These are phyloP conservation scores for Neodiprion virginianus DNA, from an alignment of 1,140 invertebrate genomes.

Conservation along the genomic window DNA sequence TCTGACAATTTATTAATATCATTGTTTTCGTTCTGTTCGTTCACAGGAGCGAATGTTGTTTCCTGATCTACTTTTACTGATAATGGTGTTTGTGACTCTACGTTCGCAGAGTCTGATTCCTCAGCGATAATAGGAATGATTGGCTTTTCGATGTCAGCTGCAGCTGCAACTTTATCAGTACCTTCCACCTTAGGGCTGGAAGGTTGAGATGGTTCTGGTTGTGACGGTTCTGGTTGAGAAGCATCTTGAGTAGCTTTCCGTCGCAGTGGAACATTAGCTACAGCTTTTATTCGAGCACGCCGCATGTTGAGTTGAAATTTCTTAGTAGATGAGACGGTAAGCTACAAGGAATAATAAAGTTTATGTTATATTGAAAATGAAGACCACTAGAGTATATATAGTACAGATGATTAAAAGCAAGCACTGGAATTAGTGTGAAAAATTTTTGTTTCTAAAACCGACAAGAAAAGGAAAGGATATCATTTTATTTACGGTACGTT, in stretches of 20 bases:
- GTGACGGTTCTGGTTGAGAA: constrained; percentile 35
- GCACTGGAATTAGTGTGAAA: too few species aligned
- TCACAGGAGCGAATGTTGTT: background rate
- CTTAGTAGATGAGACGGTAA: background rate
- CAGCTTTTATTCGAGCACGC: constrained; percentile 61
- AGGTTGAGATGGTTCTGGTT: constrained; percentile 35
- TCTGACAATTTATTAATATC: background rate
- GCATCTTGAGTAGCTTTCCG: constrained; percentile 41
- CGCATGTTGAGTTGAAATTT: constrained; percentile 50
- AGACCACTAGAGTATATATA: too few species aligned
- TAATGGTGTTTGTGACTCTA: background rate
- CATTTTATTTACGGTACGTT: too few species aligned
- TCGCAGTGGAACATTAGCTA: constrained; percentile 56
- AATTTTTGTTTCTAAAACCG: too few species aligned
- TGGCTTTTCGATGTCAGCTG: background rate
- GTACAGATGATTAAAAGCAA: too few species aligned
- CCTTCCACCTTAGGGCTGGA: constrained; percentile 16
- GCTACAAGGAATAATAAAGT: background rate
- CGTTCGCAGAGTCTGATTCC: background rate
- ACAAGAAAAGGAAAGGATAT: too few species aligned
- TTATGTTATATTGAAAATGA: too few species aligned
- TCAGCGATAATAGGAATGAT: background rate
- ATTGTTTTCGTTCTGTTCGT: background rate
- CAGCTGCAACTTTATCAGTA: background rate
- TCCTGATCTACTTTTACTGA: background rate